Percentiles rank a stretch among this genome's conserved stretches.
Conservation (phyloP, 2,888 invertebrate species). For the Acholoe squamosa region DNA sequence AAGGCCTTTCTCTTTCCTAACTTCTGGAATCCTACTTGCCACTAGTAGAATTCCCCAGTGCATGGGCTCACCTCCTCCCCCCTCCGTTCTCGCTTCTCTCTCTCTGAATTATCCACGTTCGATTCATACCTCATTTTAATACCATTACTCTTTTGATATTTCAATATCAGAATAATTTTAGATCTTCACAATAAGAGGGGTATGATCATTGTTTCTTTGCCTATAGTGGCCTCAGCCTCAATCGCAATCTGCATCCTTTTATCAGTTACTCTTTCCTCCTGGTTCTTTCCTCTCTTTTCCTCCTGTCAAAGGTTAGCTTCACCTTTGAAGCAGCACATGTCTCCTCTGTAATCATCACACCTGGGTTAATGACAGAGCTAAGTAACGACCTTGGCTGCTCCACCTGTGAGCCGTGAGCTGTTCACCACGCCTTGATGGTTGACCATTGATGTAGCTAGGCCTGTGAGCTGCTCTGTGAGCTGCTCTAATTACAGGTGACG, state of each 20-base stretch:
- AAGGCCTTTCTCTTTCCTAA: too few species aligned
- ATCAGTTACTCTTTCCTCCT: neutral
- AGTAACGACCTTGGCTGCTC: conserved; percentile 22
- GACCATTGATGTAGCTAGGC: neutral
- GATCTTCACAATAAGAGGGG: too few species aligned
- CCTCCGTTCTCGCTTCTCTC: too few species aligned
- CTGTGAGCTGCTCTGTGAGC: conserved; percentile 16
- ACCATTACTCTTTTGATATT: too few species aligned
- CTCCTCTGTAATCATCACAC: conserved; percentile 41
- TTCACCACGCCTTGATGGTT: neutral
- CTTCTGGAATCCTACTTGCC: too few species aligned
- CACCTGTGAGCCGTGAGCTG: neutral
- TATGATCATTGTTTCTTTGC: too few species aligned
- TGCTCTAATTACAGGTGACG: conserved; percentile 42
- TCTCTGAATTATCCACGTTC: too few species aligned
- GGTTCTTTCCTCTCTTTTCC: neutral
- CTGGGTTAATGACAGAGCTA: conserved; percentile 13
- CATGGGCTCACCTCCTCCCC: too few species aligned
- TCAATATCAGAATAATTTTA: too few species aligned
- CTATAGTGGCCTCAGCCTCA: neutral
- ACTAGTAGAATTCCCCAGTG: too few species aligned
- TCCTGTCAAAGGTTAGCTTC: neutral
- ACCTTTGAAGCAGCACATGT: neutral
- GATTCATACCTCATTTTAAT: too few species aligned
- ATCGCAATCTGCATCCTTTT: neutral